These are phyloP conservation scores for Chlorops oryzae DNA, from an alignment of 1,140 invertebrate species.

Conservation along the genomic window DNA sequence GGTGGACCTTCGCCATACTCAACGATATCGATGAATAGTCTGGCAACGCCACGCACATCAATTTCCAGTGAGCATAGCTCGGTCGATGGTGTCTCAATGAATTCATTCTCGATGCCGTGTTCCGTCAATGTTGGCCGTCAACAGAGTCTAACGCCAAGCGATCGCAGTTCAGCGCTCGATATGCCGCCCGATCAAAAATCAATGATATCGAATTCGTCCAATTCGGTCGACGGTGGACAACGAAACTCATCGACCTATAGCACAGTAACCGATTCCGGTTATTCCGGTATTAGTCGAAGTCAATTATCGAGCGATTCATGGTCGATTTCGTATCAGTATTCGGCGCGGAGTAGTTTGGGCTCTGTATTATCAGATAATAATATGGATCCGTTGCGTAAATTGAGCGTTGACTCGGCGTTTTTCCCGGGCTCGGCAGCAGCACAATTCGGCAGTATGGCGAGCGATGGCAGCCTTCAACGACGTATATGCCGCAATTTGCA, in stretches of 20 bases:
- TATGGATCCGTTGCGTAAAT: conserved; percentile 35
- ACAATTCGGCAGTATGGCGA: conserved; percentile 32
- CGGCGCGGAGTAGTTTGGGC: conserved; percentile 41
- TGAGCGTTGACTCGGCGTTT: conserved; percentile 40
- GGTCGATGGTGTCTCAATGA: conserved; percentile 42
- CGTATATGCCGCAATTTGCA: conserved; percentile 44
- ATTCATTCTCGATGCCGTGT: conserved; percentile 44
- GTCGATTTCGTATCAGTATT: conserved; percentile 41
- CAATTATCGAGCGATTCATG: conserved; percentile 33
- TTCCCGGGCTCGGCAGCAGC: conserved; percentile 25
- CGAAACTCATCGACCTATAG: conserved; percentile 42
- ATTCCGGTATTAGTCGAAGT: conserved; percentile 32
- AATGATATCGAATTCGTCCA: conserved; percentile 29
- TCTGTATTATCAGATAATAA: conserved; percentile 40
- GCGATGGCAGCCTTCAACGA: conserved; percentile 42
- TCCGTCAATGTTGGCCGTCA: conserved; percentile 36
- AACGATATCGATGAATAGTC: conserved; percentile 36
- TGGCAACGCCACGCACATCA: conserved; percentile 36
- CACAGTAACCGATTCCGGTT: conserved; percentile 44
- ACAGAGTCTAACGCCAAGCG: conserved; percentile 29
- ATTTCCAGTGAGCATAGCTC: conserved; percentile 42
- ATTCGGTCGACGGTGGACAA: conserved; percentile 27
- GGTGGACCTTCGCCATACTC: conserved; percentile 38
- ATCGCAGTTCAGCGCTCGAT: conserved; percentile 31
- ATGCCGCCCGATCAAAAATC: conserved; percentile 40